These are phyloP conservation scores for Urosaurus nigricauda DNA, from an alignment of 2,797 vertebrate genomes.

Conservation along the genomic window DNA sequence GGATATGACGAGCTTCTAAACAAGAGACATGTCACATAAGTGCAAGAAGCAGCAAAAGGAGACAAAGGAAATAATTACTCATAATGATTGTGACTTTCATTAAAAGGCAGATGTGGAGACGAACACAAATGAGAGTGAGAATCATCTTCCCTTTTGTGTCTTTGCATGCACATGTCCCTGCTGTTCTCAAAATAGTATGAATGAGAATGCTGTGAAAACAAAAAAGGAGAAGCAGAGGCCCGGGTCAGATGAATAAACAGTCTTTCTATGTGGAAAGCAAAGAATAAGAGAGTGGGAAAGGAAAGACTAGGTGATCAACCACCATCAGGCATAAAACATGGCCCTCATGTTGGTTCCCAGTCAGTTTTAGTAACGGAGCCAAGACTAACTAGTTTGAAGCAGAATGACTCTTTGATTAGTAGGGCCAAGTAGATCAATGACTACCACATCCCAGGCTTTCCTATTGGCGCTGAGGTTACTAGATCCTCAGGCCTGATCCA, in stretches of 20 bases:
- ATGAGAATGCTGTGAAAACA: constrained; percentile 5
- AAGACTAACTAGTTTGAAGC: neutral
- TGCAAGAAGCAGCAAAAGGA: neutral
- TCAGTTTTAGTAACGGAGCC: neutral
- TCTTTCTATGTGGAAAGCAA: neutral
- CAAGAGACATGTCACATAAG: neutral
- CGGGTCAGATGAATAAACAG: neutral
- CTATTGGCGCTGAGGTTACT: no score
- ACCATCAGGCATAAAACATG: neutral
- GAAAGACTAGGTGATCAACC: neutral
- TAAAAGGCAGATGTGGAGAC: neutral
- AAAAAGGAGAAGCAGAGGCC: neutral
- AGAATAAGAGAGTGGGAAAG: neutral
- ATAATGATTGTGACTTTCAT: constrained; percentile 21
- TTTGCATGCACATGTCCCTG: neutral
- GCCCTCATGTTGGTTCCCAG: neutral
- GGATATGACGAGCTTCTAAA: neutral
- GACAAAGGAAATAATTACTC: constrained; percentile 38
- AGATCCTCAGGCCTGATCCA: no score
- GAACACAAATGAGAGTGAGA: constrained; percentile 8
- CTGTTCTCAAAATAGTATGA: constrained; percentile 24
- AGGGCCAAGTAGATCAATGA: neutral
- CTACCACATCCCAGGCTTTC: no score
- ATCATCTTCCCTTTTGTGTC: neutral
- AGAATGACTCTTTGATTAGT: neutral